A percentile compares a stretch with the other conserved stretches of the same genome.
Evolutionary conservation across 2,797 vertebrate genomes (phyloP).

Genomic region (Danio albolineatus): DNA sequence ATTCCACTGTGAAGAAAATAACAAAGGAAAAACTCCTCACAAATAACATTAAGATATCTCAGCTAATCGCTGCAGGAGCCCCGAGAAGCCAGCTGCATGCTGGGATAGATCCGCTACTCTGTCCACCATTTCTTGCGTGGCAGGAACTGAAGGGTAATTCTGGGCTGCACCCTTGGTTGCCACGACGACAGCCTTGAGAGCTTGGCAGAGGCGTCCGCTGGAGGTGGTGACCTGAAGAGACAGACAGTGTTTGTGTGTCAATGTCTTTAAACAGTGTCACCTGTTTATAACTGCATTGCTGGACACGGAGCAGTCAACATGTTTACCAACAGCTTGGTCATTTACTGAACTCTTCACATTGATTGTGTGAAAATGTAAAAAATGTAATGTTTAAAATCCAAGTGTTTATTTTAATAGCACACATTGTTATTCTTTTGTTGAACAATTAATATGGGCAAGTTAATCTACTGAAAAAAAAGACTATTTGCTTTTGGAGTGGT

Average conservation of each 20-base stretch:
- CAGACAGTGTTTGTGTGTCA: constrained; percentile 28
- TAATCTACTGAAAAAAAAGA: no score
- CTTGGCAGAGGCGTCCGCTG: constrained; percentile 85
- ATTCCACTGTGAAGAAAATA: constrained; percentile 70
- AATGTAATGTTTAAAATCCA: no score
- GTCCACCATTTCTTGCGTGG: constrained; percentile 87
- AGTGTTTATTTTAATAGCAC: no score
- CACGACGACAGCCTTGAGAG: constrained; percentile 86
- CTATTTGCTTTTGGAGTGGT: no score
- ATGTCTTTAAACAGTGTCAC: constrained; percentile 14
- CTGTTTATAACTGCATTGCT: constrained; percentile 20
- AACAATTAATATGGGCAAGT: no score
- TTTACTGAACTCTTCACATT: background rate
- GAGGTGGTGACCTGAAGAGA: constrained; percentile 81
- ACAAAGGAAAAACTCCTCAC: background rate
- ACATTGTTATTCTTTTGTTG: no score
- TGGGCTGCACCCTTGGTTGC: constrained; percentile 90
- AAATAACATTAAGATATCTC: constrained; percentile 79
- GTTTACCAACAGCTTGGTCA: constrained; percentile 18
- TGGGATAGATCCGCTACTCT: constrained; percentile 87
- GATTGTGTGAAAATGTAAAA: background rate
- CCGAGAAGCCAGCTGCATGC: constrained; percentile 87
- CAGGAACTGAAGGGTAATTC: constrained; percentile 86
- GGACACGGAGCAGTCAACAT: constrained; percentile 25
- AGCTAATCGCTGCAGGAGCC: constrained; percentile 85